Conservation (phyloP, 1,140 invertebrate genomes). For the Drosophila carrolli region DNA sequence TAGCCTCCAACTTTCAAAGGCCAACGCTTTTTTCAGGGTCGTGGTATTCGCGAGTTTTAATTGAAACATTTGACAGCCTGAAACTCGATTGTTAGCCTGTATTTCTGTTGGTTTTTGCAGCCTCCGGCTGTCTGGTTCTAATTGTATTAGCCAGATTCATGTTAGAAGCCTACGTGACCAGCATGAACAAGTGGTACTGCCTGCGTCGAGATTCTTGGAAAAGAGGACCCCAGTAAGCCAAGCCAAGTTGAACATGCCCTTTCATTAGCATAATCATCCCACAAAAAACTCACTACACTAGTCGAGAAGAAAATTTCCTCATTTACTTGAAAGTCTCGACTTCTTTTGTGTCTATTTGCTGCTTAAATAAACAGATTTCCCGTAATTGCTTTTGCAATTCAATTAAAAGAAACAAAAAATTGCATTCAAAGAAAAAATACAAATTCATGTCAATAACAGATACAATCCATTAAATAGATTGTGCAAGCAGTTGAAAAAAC, state of each 20-base stretch:
- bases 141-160: slow-evolving; percentile 68
- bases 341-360: slow-evolving; percentile 42
- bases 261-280: slow-evolving; percentile 73
- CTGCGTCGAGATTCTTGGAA: slow-evolving; percentile 6
- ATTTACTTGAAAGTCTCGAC: slow-evolving; percentile 27
- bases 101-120: slow-evolving; percentile 4
- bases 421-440: slow-evolving; percentile 3
- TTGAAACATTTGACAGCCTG: slow-evolving; percentile 65
- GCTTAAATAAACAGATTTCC: slow-evolving; percentile 72
- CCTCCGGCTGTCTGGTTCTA: slow-evolving; percentile 38
- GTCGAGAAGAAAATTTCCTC: background rate
- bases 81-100: slow-evolving; percentile 14
- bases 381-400: slow-evolving; percentile 78
- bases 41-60: slow-evolving; percentile 55
- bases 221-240: background rate
- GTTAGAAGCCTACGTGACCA: slow-evolving; percentile 52
- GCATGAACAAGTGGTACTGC: slow-evolving; percentile 29
- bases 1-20: slow-evolving; percentile 10
- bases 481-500: slow-evolving; percentile 41
- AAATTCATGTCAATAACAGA: slow-evolving; percentile 54
- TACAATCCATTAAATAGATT: slow-evolving; percentile 63
- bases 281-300: slow-evolving; percentile 31
- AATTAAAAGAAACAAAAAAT: slow-evolving; percentile 55
- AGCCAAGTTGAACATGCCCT: slow-evolving; percentile 44
- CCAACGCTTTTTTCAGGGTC: slow-evolving; percentile 9